Base-by-base conservation (phyloP, 1,140 invertebrate species). In the Antheraea mylitta region DNA sequence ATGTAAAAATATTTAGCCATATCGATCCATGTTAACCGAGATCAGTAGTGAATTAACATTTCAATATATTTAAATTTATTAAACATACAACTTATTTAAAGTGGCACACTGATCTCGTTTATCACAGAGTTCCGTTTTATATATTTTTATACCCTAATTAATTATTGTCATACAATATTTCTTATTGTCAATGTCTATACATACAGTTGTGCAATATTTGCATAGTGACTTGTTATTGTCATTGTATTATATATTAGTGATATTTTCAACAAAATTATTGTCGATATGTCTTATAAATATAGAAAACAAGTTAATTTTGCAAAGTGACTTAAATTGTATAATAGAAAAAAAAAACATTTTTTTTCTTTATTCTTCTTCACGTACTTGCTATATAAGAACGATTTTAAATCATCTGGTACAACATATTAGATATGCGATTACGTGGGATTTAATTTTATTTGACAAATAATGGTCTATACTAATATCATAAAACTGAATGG, bases 221-320 rank as follows among this genome's bases (percentile, higher is more conserved):
- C 45, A 64, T 59, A 72, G 62, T 71, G 63, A 67, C 18, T 68
- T 66, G 64, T 83, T 79, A 80, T 79, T 79, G 75, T 78, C 74
- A 67, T 53, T 66, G 72, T 69, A 64, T 74, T 73, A 22, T 36
- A 61, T 42, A 53, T 75, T 71, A 74, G 72, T 70, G 64, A 60
- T 69, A 72, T 11, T 53, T 67, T 61, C 58, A 63, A 37, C 66
- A 48, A 53, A 13, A 2, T 53, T 53, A 53, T 53, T 53, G 45
- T 53, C 45, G 16, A 53, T 53, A 16, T 16, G 45, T 13, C 16
- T 53, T 53, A 53, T n/a, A 53, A 53, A 53, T 53, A 13, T 53
- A 53, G 45, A 53, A 53, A 53, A 53, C 45, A n/a, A 53, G 6
- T 16, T 7, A 53, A 53, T 16, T 53, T 13, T 53, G 45, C 45